These are phyloP conservation scores for Ptychoptera contaminata DNA, from an alignment of 2,888 invertebrate species.

Conservation along the genomic window DNA sequence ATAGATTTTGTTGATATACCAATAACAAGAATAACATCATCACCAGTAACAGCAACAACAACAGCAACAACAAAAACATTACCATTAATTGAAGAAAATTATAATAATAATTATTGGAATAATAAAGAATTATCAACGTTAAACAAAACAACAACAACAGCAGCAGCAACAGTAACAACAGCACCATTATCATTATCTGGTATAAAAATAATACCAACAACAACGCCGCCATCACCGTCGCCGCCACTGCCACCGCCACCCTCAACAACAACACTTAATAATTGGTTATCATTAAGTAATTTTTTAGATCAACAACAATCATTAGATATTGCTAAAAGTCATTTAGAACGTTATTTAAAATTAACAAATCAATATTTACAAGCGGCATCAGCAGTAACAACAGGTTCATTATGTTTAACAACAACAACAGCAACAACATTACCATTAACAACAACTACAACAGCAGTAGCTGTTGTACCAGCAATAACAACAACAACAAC, in stretches of 20 bases:
- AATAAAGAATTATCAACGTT: neutral
- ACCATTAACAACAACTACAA: neutral
- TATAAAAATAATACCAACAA: no score
- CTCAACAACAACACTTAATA: constrained; percentile 11
- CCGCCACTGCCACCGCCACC: constrained; percentile 7
- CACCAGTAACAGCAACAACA: neutral
- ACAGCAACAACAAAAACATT: neutral
- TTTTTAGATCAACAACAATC: constrained; percentile 22
- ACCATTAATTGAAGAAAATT: constrained; percentile 3
- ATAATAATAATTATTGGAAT: no score
- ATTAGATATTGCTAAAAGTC: constrained; percentile 26
- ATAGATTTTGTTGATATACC: neutral
- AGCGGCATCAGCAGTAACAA: constrained; percentile 7
- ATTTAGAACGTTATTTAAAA: constrained; percentile 20
- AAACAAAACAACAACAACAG: constrained; percentile 2
- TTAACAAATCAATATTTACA: constrained; percentile 22
- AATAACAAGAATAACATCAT: neutral
- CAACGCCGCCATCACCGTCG: constrained; percentile 8
- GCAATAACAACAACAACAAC: constrained; percentile 4
- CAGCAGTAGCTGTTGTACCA: neutral
- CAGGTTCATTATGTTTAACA: constrained; percentile 1
- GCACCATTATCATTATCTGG: neutral
- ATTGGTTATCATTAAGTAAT: constrained; percentile 13
- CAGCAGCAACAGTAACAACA: neutral
- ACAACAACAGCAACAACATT: neutral